phyloP scores from a whole-genome alignment of 1,140 invertebrate species.

The Formica selysi region DNA sequence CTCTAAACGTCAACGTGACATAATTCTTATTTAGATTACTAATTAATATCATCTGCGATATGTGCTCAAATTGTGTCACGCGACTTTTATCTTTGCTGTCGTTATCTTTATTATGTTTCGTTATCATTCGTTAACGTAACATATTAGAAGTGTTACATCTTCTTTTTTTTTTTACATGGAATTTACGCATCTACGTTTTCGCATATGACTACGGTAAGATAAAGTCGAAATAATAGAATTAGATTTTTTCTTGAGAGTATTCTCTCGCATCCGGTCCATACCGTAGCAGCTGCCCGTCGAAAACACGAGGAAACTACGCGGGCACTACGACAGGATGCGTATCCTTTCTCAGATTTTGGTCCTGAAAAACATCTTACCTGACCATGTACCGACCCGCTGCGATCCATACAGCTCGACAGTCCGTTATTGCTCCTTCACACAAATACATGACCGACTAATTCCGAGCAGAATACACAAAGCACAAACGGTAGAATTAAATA shows the following conservation, averaged over 20 bases:
- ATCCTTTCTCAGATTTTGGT: conserved; percentile 60
- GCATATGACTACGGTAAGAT: conserved; percentile 41
- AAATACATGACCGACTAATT: conserved; percentile 32
- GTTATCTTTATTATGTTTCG: neutral
- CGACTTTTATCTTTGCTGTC: neutral
- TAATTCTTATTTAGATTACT: neutral
- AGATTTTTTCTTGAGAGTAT: conserved; percentile 48
- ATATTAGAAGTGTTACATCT: neutral
- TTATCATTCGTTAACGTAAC: neutral
- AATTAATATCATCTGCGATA: neutral
- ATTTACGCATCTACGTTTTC: conserved; percentile 23
- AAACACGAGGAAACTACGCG: conserved; percentile 21
- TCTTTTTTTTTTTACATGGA: neutral
- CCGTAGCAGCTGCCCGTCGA: conserved; percentile 50
- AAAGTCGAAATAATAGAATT: conserved; percentile 31
- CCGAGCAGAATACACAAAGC: conserved; percentile 35
- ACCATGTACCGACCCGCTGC: neutral
- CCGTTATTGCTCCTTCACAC: conserved; percentile 24
- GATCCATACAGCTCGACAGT: neutral
- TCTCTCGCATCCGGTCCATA: conserved; percentile 63
- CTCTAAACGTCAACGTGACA: neutral
- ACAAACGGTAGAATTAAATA: conserved; percentile 6
- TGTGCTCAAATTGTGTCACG: neutral
- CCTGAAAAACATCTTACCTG: conserved; percentile 6
- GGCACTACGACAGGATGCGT: conserved; percentile 59